These are phyloP conservation scores for Sesamia nonagrioides DNA, from an alignment of 1,140 invertebrate genomes.

Conservation along the genomic window DNA sequence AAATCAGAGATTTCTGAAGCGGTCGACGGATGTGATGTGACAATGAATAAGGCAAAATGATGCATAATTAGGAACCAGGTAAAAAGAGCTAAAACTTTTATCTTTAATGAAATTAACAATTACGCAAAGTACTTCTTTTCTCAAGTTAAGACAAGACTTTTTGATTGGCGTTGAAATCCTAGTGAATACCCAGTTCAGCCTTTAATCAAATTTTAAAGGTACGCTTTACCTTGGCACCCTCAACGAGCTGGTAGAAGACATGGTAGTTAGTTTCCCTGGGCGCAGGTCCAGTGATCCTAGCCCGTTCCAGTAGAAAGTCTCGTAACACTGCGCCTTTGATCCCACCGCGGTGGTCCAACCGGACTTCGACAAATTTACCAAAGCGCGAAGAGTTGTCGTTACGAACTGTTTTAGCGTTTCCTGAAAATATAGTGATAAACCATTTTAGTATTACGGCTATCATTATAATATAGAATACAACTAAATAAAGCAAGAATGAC, in stretches of 20 bases:
- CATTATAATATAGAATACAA: too few species aligned
- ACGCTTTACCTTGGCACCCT: slow-evolving; percentile 91
- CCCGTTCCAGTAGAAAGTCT: slow-evolving; percentile 98
- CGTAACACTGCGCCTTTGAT: slow-evolving; percentile 98
- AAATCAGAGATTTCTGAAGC: too few species aligned
- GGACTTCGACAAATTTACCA: slow-evolving; percentile 99
- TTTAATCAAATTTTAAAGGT: neutral
- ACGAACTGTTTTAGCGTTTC: slow-evolving; percentile 98
- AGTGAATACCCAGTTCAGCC: too few species aligned
- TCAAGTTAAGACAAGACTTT: too few species aligned
- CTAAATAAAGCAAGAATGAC: too few species aligned
- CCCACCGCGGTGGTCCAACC: slow-evolving; percentile 95
- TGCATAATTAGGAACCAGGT: too few species aligned
- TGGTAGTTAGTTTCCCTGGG: slow-evolving; percentile 98
- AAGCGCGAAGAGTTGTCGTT: slow-evolving; percentile 99
- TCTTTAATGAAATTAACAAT: too few species aligned
- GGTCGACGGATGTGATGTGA: too few species aligned
- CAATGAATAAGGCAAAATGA: too few species aligned
- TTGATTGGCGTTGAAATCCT: too few species aligned
- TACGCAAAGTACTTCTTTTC: too few species aligned
- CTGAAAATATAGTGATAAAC: slow-evolving; percentile 82
- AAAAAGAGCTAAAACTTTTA: too few species aligned
- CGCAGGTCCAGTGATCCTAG: slow-evolving; percentile 97
- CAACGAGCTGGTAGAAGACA: slow-evolving; percentile 97
- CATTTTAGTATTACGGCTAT: neutral